A percentile compares a stretch with the other conserved stretches of the same genome.
These are phyloP conservation scores for Leptonema lineaticorne DNA, from an alignment of 1,140 invertebrate genomes.

Conservation along the genomic window DNA sequence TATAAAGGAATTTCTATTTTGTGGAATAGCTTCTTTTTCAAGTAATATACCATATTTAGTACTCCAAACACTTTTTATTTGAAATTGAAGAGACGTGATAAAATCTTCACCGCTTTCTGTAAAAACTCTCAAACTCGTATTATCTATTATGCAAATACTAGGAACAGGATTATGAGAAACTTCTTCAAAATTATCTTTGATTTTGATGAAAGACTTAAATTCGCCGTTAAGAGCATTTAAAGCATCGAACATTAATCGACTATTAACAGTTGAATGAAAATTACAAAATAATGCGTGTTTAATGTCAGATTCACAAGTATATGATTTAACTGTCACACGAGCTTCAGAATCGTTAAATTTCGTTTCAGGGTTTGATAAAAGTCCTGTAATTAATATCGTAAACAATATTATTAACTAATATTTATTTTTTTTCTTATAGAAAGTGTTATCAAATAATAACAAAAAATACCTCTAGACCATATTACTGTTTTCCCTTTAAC, in stretches of 20 bases:
- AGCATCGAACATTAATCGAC: constrained; percentile 56
- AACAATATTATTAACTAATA: background rate
- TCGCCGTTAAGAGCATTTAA: constrained; percentile 53
- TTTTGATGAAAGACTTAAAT: constrained; percentile 50
- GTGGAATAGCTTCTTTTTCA: constrained; percentile 64
- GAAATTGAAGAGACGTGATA: constrained; percentile 79
- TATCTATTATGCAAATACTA: constrained; percentile 75
- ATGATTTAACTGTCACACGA: constrained; percentile 65
- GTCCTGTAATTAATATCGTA: constrained; percentile 44
- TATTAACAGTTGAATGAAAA: constrained; percentile 63
- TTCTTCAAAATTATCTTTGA: constrained; percentile 53
- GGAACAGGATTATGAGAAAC: constrained; percentile 49
- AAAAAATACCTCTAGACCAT: constrained; percentile 65
- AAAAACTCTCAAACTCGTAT: constrained; percentile 75
- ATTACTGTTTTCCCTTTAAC: constrained; percentile 80
- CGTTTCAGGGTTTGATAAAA: constrained; percentile 52
- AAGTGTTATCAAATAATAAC: background rate
- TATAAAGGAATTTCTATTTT: constrained; percentile 47
- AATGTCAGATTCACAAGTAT: constrained; percentile 78
- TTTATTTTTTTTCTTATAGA: background rate
- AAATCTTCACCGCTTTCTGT: constrained; percentile 81
- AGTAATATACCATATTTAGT: constrained; percentile 77
- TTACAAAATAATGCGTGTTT: constrained; percentile 80
- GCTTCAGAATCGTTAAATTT: constrained; percentile 52
- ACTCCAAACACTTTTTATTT: constrained; percentile 74